A percentile compares a stretch with the other conserved stretches of the same genome.
These are phyloP conservation scores for Atractosteus spatula DNA, from an alignment of 2,113 vertebrate genomes.

Conservation along the genomic window DNA sequence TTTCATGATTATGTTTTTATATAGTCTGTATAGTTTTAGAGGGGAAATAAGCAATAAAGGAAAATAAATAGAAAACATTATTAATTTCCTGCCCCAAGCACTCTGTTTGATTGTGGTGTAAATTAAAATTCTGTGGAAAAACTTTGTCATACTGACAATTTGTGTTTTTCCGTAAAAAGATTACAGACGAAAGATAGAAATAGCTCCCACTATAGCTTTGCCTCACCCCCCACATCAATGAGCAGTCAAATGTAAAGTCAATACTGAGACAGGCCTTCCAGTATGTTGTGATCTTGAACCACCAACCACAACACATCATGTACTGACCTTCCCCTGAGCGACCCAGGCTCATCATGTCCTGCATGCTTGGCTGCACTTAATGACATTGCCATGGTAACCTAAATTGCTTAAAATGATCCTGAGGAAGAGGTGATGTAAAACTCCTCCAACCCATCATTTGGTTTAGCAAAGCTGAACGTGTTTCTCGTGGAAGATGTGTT, in stretches of 20 bases:
- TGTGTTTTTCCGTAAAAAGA: neutral
- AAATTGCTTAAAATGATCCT: neutral
- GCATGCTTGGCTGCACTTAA: constrained; percentile 24
- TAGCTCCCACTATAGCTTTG: too few relatives aligned
- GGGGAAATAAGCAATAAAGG: too few relatives aligned
- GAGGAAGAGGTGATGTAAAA: constrained; percentile 4
- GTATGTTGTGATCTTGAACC: neutral
- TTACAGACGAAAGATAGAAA: too few relatives aligned
- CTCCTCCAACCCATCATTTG: neutral
- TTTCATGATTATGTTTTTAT: too few relatives aligned
- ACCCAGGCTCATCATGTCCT: constrained; percentile 4
- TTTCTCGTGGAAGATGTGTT: neutral
- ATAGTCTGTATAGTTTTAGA: too few relatives aligned
- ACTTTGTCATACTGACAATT: neutral
- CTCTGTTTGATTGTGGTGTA: too few relatives aligned
- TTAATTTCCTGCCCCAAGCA: too few relatives aligned
- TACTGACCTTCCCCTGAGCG: neutral
- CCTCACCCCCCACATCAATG: neutral
- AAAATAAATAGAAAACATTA: too few relatives aligned
- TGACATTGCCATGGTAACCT: constrained; percentile 34
- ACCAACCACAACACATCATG: neutral
- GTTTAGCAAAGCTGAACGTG: neutral
- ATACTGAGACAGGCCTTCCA: neutral
- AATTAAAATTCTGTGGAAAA: too few relatives aligned
- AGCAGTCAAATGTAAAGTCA: constrained; percentile 4